These are phyloP conservation scores for Tapirus indicus DNA, from an alignment of 2,797 vertebrate genomes.

Conservation along the genomic window DNA sequence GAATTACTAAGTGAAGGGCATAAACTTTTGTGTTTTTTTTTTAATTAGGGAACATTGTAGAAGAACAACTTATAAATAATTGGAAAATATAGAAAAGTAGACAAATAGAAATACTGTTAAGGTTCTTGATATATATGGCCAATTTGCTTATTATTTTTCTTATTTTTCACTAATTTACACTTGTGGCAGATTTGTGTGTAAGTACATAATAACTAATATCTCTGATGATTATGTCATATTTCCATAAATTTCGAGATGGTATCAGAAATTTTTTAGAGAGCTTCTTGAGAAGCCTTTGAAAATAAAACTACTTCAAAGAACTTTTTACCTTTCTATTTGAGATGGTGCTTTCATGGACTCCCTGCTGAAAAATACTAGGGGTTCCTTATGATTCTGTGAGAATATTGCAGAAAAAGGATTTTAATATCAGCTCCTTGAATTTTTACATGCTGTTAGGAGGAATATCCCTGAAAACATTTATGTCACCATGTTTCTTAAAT, in stretches of 20 bases:
- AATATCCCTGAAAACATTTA: neutral
- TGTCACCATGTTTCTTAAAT: neutral
- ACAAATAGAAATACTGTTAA: neutral
- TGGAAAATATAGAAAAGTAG: slow-evolving; percentile 28
- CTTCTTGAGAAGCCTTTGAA: neutral
- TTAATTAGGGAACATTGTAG: neutral
- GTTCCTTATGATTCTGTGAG: neutral
- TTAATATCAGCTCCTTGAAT: neutral
- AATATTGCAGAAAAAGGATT: slow-evolving; percentile 8
- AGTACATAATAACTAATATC: neutral
- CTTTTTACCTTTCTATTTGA: slow-evolving; percentile 34
- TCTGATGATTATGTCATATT: neutral
- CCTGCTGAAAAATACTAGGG: neutral
- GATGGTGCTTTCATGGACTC: neutral
- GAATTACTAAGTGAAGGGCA: neutral
- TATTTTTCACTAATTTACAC: neutral
- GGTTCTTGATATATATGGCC: neutral
- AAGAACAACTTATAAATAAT: neutral
- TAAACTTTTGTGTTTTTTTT: neutral
- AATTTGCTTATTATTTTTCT: neutral
- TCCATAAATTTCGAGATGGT: neutral
- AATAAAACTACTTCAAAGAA: slow-evolving; percentile 1
- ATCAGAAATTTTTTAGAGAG: neutral
- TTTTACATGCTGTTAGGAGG: neutral
- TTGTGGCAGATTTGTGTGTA: neutral